Evolutionary conservation across 2,888 invertebrate genomes (phyloP).

Genomic region (Tryphoninae sp.): DNA sequence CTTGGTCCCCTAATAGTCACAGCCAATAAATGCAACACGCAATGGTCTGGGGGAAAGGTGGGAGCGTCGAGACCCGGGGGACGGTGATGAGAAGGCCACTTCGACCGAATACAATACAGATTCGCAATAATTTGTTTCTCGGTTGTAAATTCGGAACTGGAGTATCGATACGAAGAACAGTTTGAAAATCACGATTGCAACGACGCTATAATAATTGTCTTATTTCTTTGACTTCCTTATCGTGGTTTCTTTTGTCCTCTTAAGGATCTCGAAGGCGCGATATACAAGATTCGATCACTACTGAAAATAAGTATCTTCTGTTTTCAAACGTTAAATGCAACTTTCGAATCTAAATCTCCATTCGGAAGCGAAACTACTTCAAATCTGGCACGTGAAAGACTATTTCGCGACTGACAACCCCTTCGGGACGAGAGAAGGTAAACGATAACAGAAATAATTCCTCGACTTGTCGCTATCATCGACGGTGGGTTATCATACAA

Average conservation of each 20-base stretch:
- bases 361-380: conserved; percentile 36
- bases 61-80: conserved; percentile 1
- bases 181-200: conserved; percentile 51
- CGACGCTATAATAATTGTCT: conserved; percentile 28
- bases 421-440: background rate
- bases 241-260: background rate
- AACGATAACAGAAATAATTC: conserved; percentile 17
- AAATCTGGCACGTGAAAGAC: conserved; percentile 53
- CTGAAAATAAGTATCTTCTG: background rate
- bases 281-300: background rate
- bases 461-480: conserved; percentile 13
- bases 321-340: conserved; percentile 40
- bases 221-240: background rate
- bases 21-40: conserved; percentile 81
- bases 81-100: conserved; percentile 63
- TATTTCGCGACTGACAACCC: conserved; percentile 12
- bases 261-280: background rate
- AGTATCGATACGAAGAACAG: conserved; percentile 15
- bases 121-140: conserved; percentile 23
- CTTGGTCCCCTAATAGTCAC: conserved; percentile 81
- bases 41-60: conserved; percentile 46
- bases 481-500: background rate
- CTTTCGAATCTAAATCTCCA: conserved; percentile 30
- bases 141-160: conserved; percentile 28
- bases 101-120: conserved; percentile 48